Evolutionary conservation across 2,888 invertebrate genomes (phyloP).

Genomic region (Lasius fuliginosus): DNA sequence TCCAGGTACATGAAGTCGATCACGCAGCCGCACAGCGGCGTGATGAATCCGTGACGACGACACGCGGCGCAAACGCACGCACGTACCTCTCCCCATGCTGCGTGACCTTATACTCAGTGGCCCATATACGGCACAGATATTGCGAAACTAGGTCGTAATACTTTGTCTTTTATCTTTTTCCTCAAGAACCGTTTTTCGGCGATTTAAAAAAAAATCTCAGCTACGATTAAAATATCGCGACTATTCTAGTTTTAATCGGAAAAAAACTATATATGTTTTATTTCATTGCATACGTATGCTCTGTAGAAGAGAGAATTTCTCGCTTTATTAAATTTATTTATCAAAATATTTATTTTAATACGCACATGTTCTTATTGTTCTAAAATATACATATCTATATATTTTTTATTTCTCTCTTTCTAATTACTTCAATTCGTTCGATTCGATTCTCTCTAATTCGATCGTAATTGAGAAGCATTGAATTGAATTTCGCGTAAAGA

Average conservation of each 20-base stretch:
- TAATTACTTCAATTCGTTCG: not conserved
- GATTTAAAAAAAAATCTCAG: not conserved
- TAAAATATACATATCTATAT: not conserved
- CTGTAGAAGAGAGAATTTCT: not conserved
- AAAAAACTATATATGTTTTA: not conserved
- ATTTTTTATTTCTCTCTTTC: not conserved
- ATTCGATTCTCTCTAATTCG: not conserved
- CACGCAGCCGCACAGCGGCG: slow-evolving; percentile 55
- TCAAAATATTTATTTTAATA: not conserved
- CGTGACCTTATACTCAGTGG: slow-evolving; percentile 68
- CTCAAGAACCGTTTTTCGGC: not conserved
- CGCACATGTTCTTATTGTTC: not conserved
- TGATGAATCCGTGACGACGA: slow-evolving; percentile 48
- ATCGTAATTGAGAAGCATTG: not conserved
- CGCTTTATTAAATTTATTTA: not conserved
- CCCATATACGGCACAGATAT: slow-evolving; percentile 67
- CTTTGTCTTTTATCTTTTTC: not conserved
- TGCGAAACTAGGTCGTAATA: slow-evolving; percentile 31
- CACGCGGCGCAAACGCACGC: slow-evolving; percentile 62
- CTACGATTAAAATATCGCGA: not conserved
- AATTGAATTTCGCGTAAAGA: slow-evolving; percentile 24
- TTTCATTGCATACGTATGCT: not conserved
- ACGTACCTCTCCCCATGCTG: slow-evolving; percentile 51
- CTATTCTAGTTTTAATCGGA: not conserved
- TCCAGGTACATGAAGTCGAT: slow-evolving; percentile 26